Evolutionary conservation across 2,797 vertebrate species (phyloP).

Genomic region (Lepus oiostolus): DNA sequence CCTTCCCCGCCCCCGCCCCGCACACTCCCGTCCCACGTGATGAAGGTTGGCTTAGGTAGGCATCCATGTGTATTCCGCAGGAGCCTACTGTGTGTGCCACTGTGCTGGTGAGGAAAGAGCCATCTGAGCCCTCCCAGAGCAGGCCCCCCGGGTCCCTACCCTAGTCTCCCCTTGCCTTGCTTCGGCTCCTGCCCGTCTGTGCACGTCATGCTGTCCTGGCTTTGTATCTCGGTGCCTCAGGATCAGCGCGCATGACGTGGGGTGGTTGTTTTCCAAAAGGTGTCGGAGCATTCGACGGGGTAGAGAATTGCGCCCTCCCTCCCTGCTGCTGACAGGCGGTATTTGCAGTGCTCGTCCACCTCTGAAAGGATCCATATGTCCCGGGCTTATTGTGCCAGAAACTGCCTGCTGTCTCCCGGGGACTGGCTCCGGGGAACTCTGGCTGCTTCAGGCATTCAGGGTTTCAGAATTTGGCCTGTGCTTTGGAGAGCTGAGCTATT

Average conservation of each 20-base stretch:
- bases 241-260: not conserved
- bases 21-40: accelerated
- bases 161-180: accelerated
- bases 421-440: slow-evolving; percentile 58
- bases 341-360: not conserved
- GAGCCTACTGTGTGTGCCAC: not conserved
- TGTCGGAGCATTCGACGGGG: not conserved
- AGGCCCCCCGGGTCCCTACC: not conserved
- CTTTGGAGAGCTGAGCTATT: slow-evolving; percentile 46
- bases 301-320: not conserved
- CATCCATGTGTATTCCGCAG: no score
- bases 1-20: no score
- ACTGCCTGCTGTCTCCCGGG: slow-evolving; percentile 52
- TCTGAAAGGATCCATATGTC: slow-evolving; percentile 70
- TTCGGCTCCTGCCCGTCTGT: not conserved
- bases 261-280: slow-evolving; percentile 60
- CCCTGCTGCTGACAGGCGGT: not conserved
- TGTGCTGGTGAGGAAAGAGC: not conserved
- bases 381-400: slow-evolving; percentile 59
- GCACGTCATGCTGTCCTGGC: not conserved
- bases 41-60: not conserved
- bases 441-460: slow-evolving; percentile 65
- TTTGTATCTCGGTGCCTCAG: not conserved
- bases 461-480: slow-evolving; percentile 34
- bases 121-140: no score